These are phyloP conservation scores for Tortrix viridana DNA, from an alignment of 2,888 invertebrate genomes.

Conservation along the genomic window DNA sequence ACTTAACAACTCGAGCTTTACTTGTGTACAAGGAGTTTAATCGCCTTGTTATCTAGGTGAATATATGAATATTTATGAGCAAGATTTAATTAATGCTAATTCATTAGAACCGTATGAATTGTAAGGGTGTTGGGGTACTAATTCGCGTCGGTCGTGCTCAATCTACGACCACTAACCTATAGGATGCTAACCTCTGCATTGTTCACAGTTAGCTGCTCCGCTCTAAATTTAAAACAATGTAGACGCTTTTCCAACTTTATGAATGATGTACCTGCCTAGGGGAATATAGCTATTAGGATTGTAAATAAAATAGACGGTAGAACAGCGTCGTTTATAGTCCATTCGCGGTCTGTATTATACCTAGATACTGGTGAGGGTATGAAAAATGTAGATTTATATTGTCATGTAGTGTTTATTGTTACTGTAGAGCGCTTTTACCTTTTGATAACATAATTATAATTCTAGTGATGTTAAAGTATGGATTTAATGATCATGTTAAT, in stretches of 20 bases:
- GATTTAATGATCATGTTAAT: no score
- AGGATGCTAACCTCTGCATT: slow-evolving; percentile 29
- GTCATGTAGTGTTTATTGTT: no score
- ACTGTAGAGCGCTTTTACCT: no score
- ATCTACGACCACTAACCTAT: slow-evolving; percentile 24
- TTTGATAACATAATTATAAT: no score
- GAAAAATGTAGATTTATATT: neutral
- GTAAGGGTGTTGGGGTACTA: neutral
- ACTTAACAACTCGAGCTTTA: slow-evolving; percentile 1
- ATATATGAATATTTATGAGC: slow-evolving; percentile 28
- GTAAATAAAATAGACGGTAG: slow-evolving; percentile 29
- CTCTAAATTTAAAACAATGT: slow-evolving; percentile 60
- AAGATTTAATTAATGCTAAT: slow-evolving; percentile 20
- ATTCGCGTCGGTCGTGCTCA: neutral
- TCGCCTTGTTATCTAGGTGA: slow-evolving; percentile 13
- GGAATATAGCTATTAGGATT: slow-evolving; percentile 28
- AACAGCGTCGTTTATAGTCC: slow-evolving; percentile 26
- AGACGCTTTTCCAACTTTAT: slow-evolving; percentile 49
- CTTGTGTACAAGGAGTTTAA: slow-evolving; percentile 13
- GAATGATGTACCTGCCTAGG: slow-evolving; percentile 41
- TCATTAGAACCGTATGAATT: neutral
- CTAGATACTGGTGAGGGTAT: neutral
- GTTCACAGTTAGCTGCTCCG: slow-evolving; percentile 53
- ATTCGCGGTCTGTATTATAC: slow-evolving; percentile 24
- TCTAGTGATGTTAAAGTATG: no score